Percentiles rank a stretch among this genome's conserved stretches.
These are phyloP conservation scores for Tolmerus cingulatus DNA, from an alignment of 2,888 invertebrate genomes.

Conservation along the genomic window DNA sequence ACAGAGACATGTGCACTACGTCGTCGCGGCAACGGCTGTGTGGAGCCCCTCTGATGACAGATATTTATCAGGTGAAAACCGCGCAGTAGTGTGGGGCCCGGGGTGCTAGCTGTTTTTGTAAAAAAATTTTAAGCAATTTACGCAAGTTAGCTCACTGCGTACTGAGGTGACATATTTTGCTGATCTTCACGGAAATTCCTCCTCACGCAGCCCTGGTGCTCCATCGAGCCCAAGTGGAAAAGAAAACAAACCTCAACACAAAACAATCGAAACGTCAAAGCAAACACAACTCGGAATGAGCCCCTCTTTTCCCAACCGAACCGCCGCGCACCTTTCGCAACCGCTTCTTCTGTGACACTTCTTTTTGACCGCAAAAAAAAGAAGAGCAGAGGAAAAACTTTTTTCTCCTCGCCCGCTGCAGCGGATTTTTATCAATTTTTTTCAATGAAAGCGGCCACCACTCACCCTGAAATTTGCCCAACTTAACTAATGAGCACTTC, in stretches of 20 bases:
- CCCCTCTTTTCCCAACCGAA: not conserved
- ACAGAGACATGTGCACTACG: not conserved
- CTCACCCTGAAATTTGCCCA: slow-evolving; percentile 3
- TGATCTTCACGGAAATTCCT: not conserved
- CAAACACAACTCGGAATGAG: not conserved
- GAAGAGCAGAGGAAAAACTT: not conserved
- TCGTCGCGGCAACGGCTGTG: not conserved
- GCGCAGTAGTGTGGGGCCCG: not conserved
- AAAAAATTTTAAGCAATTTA: not conserved
- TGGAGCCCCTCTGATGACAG: not conserved
- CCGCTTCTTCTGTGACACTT: slow-evolving; percentile 10
- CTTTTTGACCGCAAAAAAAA: not conserved
- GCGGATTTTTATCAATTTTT: not conserved
- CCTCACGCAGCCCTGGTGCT: not conserved
- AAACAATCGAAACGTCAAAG: slow-evolving; percentile 39
- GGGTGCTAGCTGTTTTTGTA: not conserved
- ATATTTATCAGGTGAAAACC: not conserved
- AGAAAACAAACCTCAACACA: not conserved
- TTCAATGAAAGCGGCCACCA: slow-evolving; percentile 20
- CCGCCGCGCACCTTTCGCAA: not conserved
- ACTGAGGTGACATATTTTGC: not conserved
- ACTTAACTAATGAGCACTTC: not conserved
- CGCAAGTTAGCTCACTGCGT: slow-evolving; percentile 32
- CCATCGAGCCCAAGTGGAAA: not conserved
- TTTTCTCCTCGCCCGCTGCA: not conserved